phyloP scores from a whole-genome alignment of 2,888 invertebrate species.

The Acrobasis repandana region DNA sequence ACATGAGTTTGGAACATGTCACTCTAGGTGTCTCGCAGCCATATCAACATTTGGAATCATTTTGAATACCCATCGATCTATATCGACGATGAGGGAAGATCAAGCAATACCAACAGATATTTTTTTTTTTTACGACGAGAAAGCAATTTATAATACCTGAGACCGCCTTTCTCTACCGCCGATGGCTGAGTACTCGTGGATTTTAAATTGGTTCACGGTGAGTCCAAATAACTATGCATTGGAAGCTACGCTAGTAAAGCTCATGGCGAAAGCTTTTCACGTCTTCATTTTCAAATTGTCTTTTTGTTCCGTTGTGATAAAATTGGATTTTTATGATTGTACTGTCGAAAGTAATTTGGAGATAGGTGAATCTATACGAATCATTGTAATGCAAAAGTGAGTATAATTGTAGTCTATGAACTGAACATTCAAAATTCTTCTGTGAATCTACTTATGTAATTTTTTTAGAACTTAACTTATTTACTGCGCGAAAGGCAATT shows the following conservation, averaged over 20 bases:
- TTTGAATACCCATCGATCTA: too few relatives aligned
- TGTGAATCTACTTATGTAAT: too few relatives aligned
- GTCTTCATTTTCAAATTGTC: not conserved
- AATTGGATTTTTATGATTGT: not conserved
- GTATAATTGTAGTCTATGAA: too few relatives aligned
- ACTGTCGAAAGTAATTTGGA: slow-evolving; percentile 3
- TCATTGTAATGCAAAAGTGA: too few relatives aligned
- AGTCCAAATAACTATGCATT: slow-evolving; percentile 43
- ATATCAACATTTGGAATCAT: too few relatives aligned
- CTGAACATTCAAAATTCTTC: too few relatives aligned
- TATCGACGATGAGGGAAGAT: too few relatives aligned
- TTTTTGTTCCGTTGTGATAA: slow-evolving; percentile 7
- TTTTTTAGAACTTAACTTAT: too few relatives aligned
- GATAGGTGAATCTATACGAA: not conserved
- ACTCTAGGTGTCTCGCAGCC: too few relatives aligned
- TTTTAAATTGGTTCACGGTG: slow-evolving; percentile 36
- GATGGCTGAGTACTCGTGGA: slow-evolving; percentile 46
- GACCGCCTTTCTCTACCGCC: slow-evolving; percentile 58
- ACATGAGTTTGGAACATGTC: too few relatives aligned
- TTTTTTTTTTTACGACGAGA: slow-evolving; percentile 39
- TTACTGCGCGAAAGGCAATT: too few relatives aligned
- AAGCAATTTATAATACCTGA: slow-evolving; percentile 51
- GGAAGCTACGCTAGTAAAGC: slow-evolving; percentile 34
- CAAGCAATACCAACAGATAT: too few relatives aligned
- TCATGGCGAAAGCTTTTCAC: slow-evolving; percentile 36